Percentiles rank a stretch among this genome's conserved stretches.
Conservation (phyloP, 92 coral and sea anemone genomes). For the Umimayanthus kanabou region DNA sequence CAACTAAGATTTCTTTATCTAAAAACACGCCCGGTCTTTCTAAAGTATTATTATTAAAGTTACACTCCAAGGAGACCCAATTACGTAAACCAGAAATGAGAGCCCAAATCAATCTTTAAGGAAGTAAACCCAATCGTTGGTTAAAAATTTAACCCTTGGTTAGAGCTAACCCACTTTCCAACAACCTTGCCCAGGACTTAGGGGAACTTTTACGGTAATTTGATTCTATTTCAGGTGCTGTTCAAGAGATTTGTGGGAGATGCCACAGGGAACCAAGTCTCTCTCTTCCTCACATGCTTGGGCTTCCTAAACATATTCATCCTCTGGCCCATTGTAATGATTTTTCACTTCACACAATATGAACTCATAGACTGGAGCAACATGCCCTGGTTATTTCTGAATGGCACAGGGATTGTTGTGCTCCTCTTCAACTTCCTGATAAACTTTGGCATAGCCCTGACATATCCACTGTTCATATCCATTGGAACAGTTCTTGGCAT, state of each 20-base stretch:
- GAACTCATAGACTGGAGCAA: conserved; percentile 68
- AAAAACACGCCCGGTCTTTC: too few species aligned
- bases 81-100: too few species aligned
- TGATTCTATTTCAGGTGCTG: conserved; percentile 47
- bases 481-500: conserved; percentile 91
- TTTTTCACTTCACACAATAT: conserved; percentile 72
- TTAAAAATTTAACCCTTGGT: too few species aligned
- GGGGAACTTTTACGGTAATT: too few species aligned
- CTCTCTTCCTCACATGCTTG: conserved; percentile 75
- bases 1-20: too few species aligned
- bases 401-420: conserved; percentile 66
- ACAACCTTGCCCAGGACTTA: too few species aligned
- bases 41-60: too few species aligned
- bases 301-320: conserved; percentile 65
- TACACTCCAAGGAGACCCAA: too few species aligned
- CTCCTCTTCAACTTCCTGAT: conserved; percentile 75
- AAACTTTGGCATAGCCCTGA: conserved; percentile 90
- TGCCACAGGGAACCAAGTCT: conserved; percentile 72
- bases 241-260: conserved; percentile 72
- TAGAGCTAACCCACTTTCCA: too few species aligned
- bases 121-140: too few species aligned
- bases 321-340: conserved; percentile 77
- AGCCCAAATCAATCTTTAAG: too few species aligned
- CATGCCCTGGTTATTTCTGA: conserved; percentile 80
- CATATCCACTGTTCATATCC: conserved; percentile 88